Base-by-base conservation (phyloP, 2,113 vertebrate genomes). In the Potamarius usumacintae region DNA sequence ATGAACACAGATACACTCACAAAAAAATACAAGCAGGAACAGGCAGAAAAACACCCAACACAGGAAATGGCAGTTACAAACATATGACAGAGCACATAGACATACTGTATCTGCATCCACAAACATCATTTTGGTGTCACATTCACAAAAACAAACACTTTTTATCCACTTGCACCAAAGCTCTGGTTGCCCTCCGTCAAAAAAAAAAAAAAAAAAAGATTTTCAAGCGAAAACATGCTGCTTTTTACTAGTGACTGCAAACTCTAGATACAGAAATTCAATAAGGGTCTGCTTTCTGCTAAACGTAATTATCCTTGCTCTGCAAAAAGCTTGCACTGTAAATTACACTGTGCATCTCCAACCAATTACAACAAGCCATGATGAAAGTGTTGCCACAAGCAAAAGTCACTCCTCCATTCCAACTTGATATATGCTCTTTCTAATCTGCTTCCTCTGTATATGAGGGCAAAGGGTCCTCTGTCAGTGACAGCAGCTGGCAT, bases 301-400 rank as follows among this genome's bases (percentile, higher is more conserved):
- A 50, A 79, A 93, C 82, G 55, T 90, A 92, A 93, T 93, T 91
- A 93, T 91, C 87, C 88, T 90, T 88, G 74, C 72, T 91, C 89
- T 88, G 86, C 67, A 86, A 90, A 67, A 69, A 88, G 76, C 89
- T 87, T 89, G 84, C n/a, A 60, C 85, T 86, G 86, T 88, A 83
- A 93, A 94, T 91, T 91, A 86, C 89, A 9, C 88, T 34, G 65
- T 90, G 92, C 90, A 93, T 87, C 67, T 48, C 72, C 76, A 87
- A 91, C 89, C 93, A 94, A 93, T 94, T 94, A 94, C 90, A 90
- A 89, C 42, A 42, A n/a, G 65, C 88, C 80, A 84, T 90, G 92
- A 94, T 90, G 92, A 92, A 92, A 92, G 88, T 86, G 67, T 79
- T 92, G 90, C 89, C 87, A 91, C 82, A 88, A 90, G 90, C 82